Evolutionary conservation across 2,888 invertebrate species (phyloP).

Genomic region (Drosophila mulleri): DNA sequence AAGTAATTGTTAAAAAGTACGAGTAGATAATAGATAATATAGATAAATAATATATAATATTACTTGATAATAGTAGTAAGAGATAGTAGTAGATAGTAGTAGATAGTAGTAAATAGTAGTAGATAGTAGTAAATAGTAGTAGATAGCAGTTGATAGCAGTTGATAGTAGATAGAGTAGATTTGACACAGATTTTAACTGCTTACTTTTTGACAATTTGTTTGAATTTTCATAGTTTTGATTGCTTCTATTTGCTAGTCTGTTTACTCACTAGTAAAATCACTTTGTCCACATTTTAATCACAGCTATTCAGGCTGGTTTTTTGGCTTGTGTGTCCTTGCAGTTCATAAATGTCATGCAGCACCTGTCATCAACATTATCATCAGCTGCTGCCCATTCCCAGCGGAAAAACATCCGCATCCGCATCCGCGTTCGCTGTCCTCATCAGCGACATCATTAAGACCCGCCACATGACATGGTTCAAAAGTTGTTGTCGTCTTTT

Average conservation of each 20-base stretch:
- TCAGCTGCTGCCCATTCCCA: constrained; percentile 8
- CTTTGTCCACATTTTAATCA: neutral
- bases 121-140: neutral
- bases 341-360: constrained; percentile 55
- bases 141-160: neutral
- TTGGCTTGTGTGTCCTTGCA: constrained; percentile 15
- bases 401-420: constrained; percentile 22
- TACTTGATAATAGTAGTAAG: no score
- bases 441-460: constrained; percentile 56
- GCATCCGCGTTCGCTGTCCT: constrained; percentile 22
- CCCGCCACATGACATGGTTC: constrained; percentile 48
- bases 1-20: no score
- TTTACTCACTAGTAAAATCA: neutral
- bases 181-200: no score
- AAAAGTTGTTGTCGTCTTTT: constrained; percentile 6
- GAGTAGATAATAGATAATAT: no score
- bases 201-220: neutral
- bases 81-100: neutral
- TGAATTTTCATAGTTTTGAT: neutral
- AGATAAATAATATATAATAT: neutral
- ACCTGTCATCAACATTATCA: constrained; percentile 56
- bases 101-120: no score
- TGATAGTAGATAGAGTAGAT: neutral
- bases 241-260: neutral
- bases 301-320: neutral